A percentile compares a stretch with the other conserved stretches of the same genome.
These are phyloP conservation scores for Dasysyrphus albostriatus DNA, from an alignment of 2,888 invertebrate species.

Conservation along the genomic window DNA sequence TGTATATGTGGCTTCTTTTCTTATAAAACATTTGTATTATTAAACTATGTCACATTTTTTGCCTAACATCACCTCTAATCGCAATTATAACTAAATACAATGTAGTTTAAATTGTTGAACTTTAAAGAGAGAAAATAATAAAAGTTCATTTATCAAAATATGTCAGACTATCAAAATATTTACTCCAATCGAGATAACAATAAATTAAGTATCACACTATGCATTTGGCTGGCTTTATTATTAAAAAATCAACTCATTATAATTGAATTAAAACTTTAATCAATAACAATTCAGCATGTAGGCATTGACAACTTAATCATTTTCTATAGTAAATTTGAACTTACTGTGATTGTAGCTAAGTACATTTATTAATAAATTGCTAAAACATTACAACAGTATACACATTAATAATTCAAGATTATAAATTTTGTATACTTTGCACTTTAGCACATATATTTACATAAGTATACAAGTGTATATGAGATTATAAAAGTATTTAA, in stretches of 20 bases:
- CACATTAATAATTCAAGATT: background rate
- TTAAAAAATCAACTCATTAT: constrained; percentile 22
- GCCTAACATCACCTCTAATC: no score
- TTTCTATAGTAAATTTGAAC: background rate
- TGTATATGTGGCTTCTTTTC: no score
- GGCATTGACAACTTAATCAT: constrained; percentile 46
- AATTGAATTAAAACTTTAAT: constrained; percentile 4
- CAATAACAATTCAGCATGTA: constrained; percentile 23
- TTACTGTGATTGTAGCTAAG: background rate
- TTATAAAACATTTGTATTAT: no score
- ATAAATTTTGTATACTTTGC: background rate
- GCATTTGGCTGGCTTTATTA: background rate
- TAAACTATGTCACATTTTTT: no score
- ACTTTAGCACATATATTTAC: no score
- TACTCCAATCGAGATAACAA: constrained; percentile 31
- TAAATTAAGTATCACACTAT: constrained; percentile 23
- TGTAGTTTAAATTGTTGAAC: no score
- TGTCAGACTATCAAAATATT: constrained; percentile 11
- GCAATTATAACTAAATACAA: no score
- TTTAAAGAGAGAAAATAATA: no score
- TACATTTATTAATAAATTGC: background rate
- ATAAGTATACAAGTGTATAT: background rate
- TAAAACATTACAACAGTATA: background rate
- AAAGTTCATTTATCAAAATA: no score
- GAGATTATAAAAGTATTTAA: background rate